Evolutionary conservation across 2,797 vertebrate genomes (phyloP).

Genomic region (Anabacerthia variegaticeps): DNA sequence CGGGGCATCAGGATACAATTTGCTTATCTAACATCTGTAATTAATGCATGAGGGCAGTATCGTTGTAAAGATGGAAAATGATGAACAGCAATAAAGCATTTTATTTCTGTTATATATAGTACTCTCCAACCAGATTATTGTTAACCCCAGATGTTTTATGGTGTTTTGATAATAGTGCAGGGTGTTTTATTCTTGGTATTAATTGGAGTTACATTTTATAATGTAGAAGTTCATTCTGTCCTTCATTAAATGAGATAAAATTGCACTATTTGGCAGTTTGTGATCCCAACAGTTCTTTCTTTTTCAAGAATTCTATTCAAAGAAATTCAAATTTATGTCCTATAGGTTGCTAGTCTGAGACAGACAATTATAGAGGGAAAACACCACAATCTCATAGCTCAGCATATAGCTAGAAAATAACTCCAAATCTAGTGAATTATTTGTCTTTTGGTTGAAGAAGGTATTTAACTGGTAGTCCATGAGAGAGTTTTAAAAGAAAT

Average conservation of each 20-base stretch:
- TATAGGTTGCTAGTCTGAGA: neutral
- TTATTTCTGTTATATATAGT: neutral
- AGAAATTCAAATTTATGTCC: neutral
- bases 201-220: neutral
- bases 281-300: neutral
- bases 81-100: neutral
- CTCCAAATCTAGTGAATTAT: neutral
- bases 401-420: neutral
- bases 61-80: neutral
- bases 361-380: neutral
- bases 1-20: neutral
- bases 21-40: constrained; percentile 37
- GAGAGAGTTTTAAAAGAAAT: constrained; percentile 38
- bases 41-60: neutral
- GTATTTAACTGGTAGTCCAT: constrained; percentile 21
- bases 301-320: neutral
- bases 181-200: constrained; percentile 36
- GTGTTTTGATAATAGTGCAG: neutral
- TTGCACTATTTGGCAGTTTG: neutral
- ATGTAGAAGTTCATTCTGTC: neutral
- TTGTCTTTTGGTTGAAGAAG: neutral
- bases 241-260: constrained; percentile 17
- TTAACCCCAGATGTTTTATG: constrained; percentile 39
- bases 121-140: constrained; percentile 1
- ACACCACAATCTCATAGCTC: neutral